Evolutionary conservation across 92 coral and sea anemone species (phyloP), one percentile per base, ranked within the genome.

Genomic region (Actinernus sp.): DNA sequence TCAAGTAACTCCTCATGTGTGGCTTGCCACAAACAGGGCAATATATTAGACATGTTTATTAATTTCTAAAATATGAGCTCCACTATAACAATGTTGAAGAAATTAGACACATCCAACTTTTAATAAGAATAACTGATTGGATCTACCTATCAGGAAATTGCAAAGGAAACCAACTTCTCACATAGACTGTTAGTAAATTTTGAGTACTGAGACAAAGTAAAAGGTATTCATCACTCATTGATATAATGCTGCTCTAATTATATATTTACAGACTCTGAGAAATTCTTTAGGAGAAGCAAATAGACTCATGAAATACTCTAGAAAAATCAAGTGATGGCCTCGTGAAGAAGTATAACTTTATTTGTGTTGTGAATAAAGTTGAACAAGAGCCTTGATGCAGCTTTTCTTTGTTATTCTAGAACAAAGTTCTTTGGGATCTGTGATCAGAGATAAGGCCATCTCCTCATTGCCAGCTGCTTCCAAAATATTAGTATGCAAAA

Each of bases 341-440:
- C 14, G 41, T 6, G 41, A n/a, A n/a, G n/a, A n/a, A 34, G 41
- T 34, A 34, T 14, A 34, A 34, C 41, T 6, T 6, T 14, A 14
- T 34, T 34, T 34, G 8, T 34, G 41, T 6, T 6, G 14, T 6
- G 6, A 34, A 34, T 34, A 7, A 36, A 36, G 41, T 36, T 36
- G 7, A 36, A 36, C 41, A 36, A 14, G 14, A 14, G 41, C 7
- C 10, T 45, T 45, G 4, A 45, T 45, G 10, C 21, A 49, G 63
- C 39, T 68, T 41, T 39, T 39, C 12, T 52, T 68, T 53, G 54
- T 68, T 68, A 37, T 68, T 55, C 24, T 37, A 41, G 59, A 52
- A 68, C 23, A 32, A 68, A 68, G 65, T 68, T 68, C 76, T 68
- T 54, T 68, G 65, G 76, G 51, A 28, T 54, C 23, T 14, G 43